A percentile compares a stretch with the other conserved stretches of the same genome.
phyloP scores from a whole-genome alignment of 2,888 invertebrate species.

The Onthophagus sagittarius region DNA sequence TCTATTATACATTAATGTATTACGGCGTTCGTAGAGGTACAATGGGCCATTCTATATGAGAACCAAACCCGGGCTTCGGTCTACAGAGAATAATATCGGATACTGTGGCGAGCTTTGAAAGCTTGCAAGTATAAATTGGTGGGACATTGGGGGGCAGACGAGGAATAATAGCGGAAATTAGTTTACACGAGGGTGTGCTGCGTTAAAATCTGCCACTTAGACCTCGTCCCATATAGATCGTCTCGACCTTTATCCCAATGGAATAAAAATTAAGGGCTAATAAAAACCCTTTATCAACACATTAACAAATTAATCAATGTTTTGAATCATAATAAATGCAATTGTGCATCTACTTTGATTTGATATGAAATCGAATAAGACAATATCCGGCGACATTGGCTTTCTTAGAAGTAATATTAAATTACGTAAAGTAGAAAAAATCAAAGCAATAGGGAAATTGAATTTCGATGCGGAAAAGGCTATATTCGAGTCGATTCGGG shows the following conservation, averaged over 20 bases:
- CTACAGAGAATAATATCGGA: not conserved
- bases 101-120: not conserved
- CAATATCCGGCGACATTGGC: not conserved
- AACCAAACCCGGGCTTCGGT: not conserved
- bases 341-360: not conserved
- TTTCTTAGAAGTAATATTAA: not conserved
- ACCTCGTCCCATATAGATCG: not conserved
- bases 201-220: slow-evolving; percentile 9
- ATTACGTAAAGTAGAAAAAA: not conserved
- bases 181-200: slow-evolving; percentile 10
- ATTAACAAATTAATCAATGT: too few relatives aligned
- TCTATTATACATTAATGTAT: not conserved
- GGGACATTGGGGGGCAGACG: slow-evolving; percentile 2
- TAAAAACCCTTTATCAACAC: not conserved
- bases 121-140: slow-evolving; percentile 3
- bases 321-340: too few relatives aligned
- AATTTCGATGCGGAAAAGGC: not conserved
- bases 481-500: not conserved
- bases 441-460: not conserved
- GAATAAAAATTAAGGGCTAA: not conserved
- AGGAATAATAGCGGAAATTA: slow-evolving; percentile 7
- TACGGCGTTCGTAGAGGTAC: not conserved
- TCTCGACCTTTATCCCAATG: not conserved
- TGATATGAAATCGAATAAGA: not conserved
- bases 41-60: not conserved